A percentile compares a stretch with the other conserved stretches of the same genome.
Conservation (phyloP, 1,140 invertebrate genomes). For the Thereuonema tuberculata region DNA sequence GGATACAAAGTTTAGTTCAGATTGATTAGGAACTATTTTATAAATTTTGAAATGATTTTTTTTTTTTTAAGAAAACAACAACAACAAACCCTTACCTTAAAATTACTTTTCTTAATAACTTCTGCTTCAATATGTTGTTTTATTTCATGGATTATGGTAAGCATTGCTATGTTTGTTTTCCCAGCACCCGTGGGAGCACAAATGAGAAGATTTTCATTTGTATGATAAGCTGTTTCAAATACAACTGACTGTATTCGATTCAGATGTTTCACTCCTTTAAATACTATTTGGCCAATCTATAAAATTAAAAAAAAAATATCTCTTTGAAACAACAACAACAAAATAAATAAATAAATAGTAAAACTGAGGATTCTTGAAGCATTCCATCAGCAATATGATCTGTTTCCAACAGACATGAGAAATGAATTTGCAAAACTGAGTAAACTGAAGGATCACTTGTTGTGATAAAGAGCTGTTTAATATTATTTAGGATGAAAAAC, state of each 20-base stretch:
- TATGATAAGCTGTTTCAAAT: conserved; percentile 85
- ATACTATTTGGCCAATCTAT: conserved; percentile 67
- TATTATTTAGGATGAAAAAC: no score
- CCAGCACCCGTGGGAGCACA: conserved; percentile 93
- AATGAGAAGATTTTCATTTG: conserved; percentile 92
- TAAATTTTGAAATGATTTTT: no score
- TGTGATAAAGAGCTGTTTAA: no score
- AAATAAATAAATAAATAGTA: no score
- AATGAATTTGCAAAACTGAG: no score
- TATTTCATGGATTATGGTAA: conserved; percentile 81
- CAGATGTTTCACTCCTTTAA: conserved; percentile 66
- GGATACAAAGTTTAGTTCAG: no score
- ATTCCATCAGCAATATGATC: no score
- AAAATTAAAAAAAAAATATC: conserved; percentile 17
- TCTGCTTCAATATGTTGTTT: conserved; percentile 64
- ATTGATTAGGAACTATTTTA: no score
- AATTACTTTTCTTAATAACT: conserved; percentile 75
- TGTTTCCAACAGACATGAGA: no score
- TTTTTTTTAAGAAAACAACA: no score
- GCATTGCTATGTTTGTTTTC: conserved; percentile 96
- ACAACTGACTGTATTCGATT: conserved; percentile 95
- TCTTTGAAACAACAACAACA: conserved; percentile 15
- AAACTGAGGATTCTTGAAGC: no score
- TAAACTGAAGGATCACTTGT: no score
- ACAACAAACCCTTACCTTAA: conserved; percentile 51